Base-by-base conservation (phyloP, 2,888 invertebrate species). In the Diploptera punctata region DNA sequence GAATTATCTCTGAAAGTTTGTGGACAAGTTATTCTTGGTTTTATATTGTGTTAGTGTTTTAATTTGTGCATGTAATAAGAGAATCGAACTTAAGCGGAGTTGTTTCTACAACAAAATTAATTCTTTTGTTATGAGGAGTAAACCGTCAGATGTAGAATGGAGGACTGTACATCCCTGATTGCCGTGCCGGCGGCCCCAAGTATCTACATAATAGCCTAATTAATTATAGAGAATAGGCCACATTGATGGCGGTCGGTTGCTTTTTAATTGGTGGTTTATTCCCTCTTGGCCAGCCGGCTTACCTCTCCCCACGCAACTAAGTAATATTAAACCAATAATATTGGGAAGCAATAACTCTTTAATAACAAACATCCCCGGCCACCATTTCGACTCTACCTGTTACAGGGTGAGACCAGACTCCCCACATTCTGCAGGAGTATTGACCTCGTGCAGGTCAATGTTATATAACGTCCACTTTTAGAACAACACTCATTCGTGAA, bases 251-350 rank as follows among this genome's bases (percentile, higher is more conserved):
- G 62, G 62, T 62, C 62, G 38, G 19, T 4, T 43, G 31, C 24
- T 43, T 69, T 69, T 69, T 69, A 69, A 69, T 69, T 69, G 69
- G 69, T 44, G 69, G 69, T 69, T 69, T 69, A 38, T 69, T 60
- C 60, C 67, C 44, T 54, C 60, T 26, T 21, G 5, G 43, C 21
- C 33, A 19, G 21, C n/a, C 19, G 52, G 52, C 21, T 52, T 10
- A 9, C n/a, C n/a, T 13, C 38, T 43, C 67, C 71, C 71, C 71
- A 71, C 71, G 71, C 71, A 71, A n/a, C 62, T 18, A 52, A 31
- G 52, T 26, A n/a, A 47, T 52, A 62, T 71, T 65, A 49, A 67
- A 71, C 18, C 65, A 67, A 65, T 70, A 49, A 62, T 70, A n/a
- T n/a, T n/a, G n/a, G 62, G 65, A 47, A 61, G 65, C 62, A 62